Evolutionary conservation across 2,113 vertebrate genomes (phyloP).

Genomic region (Mandrillus leucophaeus): DNA sequence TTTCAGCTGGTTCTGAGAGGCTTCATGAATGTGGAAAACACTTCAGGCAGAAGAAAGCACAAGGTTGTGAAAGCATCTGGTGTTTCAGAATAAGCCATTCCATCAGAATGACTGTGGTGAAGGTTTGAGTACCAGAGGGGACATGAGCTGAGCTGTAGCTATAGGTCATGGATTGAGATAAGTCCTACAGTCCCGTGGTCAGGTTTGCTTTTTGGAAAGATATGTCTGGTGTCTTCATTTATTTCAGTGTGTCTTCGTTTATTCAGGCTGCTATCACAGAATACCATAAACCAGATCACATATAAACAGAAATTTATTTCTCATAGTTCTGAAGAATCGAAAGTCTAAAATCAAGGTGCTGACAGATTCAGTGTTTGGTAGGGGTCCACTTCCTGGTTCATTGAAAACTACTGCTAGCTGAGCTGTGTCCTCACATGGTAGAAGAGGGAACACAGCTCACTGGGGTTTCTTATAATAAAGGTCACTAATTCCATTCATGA

Average conservation of each 20-base stretch:
- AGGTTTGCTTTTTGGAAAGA: background rate
- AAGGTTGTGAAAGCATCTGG: background rate
- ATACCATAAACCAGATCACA: background rate
- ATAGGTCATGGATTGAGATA: background rate
- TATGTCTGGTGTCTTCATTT: background rate
- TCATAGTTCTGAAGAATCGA: background rate
- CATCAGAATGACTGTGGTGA: background rate
- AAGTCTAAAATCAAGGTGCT: background rate
- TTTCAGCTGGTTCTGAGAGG: background rate
- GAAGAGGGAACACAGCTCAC: background rate
- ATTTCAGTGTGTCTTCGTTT: background rate
- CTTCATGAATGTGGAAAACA: background rate
- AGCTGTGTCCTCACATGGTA: background rate
- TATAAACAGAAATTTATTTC: background rate
- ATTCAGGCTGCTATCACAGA: background rate
- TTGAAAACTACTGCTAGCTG: background rate
- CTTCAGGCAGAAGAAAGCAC: background rate
- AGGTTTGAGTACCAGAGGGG: background rate
- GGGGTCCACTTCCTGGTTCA: background rate
- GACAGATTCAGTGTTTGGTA: too few species aligned
- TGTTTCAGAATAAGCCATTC: conserved; percentile 1
- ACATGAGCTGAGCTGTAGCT: background rate
- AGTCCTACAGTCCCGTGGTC: background rate
- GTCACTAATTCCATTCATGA: background rate
- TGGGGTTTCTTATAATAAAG: background rate